A percentile compares a stretch with the other conserved stretches of the same genome.
Conservation (phyloP, 2,113 vertebrate genomes). For the Uria lomvia region DNA sequence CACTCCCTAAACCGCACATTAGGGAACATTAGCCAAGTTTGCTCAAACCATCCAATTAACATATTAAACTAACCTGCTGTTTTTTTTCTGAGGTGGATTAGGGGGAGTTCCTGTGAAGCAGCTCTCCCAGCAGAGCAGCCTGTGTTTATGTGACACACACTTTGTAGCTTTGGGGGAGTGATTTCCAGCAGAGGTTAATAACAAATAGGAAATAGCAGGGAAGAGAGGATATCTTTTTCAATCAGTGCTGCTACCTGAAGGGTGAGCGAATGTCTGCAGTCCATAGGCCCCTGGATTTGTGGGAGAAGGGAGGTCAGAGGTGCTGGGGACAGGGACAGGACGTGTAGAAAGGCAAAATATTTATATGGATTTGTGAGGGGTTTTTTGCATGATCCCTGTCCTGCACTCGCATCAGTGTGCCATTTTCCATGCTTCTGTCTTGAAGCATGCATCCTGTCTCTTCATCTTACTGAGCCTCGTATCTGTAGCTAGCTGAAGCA, state of each 20-base stretch:
- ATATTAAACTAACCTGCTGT: not conserved
- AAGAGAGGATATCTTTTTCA: not conserved
- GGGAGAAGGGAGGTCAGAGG: not conserved
- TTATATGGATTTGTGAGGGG: not conserved
- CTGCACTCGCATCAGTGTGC: not conserved
- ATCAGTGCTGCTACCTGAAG: not conserved
- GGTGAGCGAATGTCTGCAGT: not conserved
- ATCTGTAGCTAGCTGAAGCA: not conserved
- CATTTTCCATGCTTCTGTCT: not conserved
- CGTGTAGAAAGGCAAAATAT: not conserved
- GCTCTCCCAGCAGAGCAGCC: not conserved
- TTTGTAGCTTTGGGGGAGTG: fast-evolving
- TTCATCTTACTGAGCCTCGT: not conserved
- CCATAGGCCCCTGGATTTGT: not conserved
- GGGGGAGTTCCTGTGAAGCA: not conserved
- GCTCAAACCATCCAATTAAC: not conserved
- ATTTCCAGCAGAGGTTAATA: not conserved
- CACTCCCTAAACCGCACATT: not conserved
- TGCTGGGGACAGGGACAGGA: not conserved
- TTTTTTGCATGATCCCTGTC: not conserved
- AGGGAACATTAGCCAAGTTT: not conserved
- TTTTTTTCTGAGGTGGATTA: not conserved
- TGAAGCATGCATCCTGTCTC: not conserved
- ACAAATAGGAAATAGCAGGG: not conserved
- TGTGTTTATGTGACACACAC: not conserved